These are phyloP conservation scores for Borostomias antarcticus DNA, from an alignment of 2,797 vertebrate genomes.

Conservation along the genomic window DNA sequence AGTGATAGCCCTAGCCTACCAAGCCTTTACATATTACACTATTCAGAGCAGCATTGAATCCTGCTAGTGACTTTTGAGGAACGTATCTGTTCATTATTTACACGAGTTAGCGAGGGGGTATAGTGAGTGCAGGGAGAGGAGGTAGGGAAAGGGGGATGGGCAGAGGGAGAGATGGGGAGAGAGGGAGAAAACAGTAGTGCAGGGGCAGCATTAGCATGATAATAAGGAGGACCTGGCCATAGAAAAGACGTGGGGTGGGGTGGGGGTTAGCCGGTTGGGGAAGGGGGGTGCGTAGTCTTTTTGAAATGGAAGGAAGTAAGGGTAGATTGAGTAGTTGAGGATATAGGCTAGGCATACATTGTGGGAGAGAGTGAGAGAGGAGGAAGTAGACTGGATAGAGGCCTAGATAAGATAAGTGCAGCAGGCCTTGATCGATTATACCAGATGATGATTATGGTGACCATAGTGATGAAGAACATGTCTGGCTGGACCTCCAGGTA, in stretches of 20 bases:
- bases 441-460: no score
- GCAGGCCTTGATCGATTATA: neutral
- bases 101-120: neutral
- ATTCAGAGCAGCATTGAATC: no score
- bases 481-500: no score
- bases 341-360: neutral
- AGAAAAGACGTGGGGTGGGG: constrained; percentile 9
- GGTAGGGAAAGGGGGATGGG: neutral
- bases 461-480: no score
- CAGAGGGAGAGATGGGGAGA: neutral
- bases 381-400: neutral
- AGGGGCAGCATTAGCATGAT: constrained; percentile 30
- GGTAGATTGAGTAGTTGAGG: no score
- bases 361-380: neutral
- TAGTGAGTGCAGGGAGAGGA: neutral
- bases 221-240: constrained; percentile 17
- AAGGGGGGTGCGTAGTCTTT: no score
- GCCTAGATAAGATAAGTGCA: no score
- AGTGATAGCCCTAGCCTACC: no score
- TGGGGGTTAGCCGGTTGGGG: neutral
- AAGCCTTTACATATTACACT: no score
- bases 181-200: neutral
- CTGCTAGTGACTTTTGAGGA: no score
- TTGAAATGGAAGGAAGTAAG: no score
- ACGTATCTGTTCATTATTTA: constrained; percentile 25